Evolutionary conservation across 23 tunicate genomes (phyloP).

Genomic region (Oikopleura albicans): DNA sequence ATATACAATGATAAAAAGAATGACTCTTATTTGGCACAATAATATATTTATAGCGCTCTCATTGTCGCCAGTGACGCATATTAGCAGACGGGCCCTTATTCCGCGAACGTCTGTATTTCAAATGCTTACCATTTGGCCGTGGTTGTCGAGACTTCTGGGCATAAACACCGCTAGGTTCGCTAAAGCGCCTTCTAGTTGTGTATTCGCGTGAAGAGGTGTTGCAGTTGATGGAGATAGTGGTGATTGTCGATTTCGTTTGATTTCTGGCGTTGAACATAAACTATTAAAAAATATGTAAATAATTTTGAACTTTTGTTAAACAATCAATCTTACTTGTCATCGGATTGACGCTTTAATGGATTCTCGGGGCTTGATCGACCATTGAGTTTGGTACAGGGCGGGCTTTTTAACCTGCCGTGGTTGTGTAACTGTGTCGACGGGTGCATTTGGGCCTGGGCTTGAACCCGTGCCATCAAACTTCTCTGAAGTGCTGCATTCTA

Average conservation of each 20-base stretch:
- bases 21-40: too few relatives aligned
- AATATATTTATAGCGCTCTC: too few relatives aligned
- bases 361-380: neutral
- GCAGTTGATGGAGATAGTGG: neutral
- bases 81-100: too few relatives aligned
- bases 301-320: neutral
- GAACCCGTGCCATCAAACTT: neutral
- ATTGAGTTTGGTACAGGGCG: neutral
- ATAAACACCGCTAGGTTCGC: conserved; percentile 8
- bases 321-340: neutral
- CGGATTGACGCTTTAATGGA: neutral
- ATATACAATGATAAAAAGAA: too few relatives aligned
- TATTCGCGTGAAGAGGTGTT: neutral
- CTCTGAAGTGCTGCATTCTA: neutral
- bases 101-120: too few relatives aligned
- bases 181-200: neutral
- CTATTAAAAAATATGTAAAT: neutral
- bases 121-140: too few relatives aligned
- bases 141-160: too few relatives aligned
- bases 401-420: neutral
- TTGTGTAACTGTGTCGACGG: too few relatives aligned
- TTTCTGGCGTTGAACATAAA: neutral
- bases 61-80: too few relatives aligned
- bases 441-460: neutral
- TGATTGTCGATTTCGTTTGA: neutral